Conservation (phyloP, 2,888 invertebrate species). For the Dasysyrphus albostriatus region DNA sequence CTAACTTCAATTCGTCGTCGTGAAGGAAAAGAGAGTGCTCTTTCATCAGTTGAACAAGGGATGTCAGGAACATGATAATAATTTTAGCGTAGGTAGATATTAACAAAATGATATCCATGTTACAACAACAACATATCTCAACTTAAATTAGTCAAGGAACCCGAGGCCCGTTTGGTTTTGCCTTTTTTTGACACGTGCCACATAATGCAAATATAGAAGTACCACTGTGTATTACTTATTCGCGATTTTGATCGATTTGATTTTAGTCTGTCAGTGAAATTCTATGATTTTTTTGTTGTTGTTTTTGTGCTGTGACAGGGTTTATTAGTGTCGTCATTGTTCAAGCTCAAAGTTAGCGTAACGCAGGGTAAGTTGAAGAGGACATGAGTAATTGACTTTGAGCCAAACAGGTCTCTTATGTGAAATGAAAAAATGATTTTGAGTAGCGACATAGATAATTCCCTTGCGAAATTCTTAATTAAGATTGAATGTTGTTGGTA, state of each 20-base stretch:
- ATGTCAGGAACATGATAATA: conserved; percentile 73
- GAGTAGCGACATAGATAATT: neutral
- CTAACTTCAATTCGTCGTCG: neutral
- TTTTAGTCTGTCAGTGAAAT: conserved; percentile 26
- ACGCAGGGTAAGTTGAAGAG: neutral
- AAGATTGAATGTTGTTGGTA: conserved; percentile 5
- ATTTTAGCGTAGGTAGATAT: conserved; percentile 61
- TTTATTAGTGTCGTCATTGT: conserved; percentile 20
- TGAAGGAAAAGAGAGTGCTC: neutral
- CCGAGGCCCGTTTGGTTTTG: conserved; percentile 13
- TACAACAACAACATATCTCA: conserved; percentile 32
- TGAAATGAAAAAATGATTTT: neutral
- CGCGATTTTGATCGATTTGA: conserved; percentile 62
- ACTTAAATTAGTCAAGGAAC: conserved; percentile 5
- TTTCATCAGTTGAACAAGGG: conserved; percentile 32
- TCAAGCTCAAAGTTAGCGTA: conserved; percentile 12
- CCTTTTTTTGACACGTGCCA: conserved; percentile 63
- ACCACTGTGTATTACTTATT: neutral
- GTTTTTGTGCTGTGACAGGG: neutral
- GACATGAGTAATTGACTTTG: conserved; percentile 28
- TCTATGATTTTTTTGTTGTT: neutral
- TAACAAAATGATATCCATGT: conserved; percentile 60
- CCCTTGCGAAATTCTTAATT: conserved; percentile 23
- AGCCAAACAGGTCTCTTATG: conserved; percentile 16
- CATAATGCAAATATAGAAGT: conserved; percentile 1